phyloP scores from a whole-genome alignment of 37 sponge, comb jelly and placozoan genomes.

The Haliclona indistincta region DNA sequence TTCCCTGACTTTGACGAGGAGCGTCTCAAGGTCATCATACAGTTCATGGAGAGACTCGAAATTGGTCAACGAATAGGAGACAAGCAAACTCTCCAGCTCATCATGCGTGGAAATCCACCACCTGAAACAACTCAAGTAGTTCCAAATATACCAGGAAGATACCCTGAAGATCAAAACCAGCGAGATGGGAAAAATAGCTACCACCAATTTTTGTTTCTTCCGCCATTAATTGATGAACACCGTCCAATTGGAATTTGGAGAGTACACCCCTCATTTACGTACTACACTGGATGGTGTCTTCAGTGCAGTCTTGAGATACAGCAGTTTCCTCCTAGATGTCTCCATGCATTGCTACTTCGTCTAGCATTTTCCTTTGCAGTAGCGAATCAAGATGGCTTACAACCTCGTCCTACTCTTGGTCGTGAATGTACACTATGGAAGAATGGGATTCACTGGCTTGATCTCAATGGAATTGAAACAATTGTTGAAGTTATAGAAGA shows the following conservation, averaged over 20 bases:
- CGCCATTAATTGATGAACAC: constrained; percentile 21
- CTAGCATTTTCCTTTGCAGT: constrained; percentile 36
- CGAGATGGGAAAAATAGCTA: no score
- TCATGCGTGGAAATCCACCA: not conserved
- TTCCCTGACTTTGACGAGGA: constrained; percentile 27
- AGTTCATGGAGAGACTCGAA: constrained; percentile 35
- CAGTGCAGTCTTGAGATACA: constrained; percentile 2
- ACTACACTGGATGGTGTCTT: constrained; percentile 52
- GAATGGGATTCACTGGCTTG: constrained; percentile 49
- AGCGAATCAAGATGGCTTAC: not conserved
- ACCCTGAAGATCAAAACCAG: no score
- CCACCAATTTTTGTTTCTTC: constrained; percentile 35
- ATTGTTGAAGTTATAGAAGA: constrained; percentile 47
- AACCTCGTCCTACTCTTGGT: not conserved
- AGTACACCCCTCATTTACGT: constrained; percentile 2
- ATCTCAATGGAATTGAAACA: constrained; percentile 38
- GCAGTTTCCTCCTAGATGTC: constrained; percentile 26
- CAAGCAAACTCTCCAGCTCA: constrained; percentile 14
- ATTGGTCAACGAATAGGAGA: constrained; percentile 34
- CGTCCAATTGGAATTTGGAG: constrained; percentile 29
- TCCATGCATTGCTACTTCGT: constrained; percentile 31
- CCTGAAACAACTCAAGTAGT: not conserved
- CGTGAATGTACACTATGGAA: constrained; percentile 58
- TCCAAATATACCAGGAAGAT: no score
- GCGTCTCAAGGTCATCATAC: constrained; percentile 14